A percentile compares a stretch with the other conserved stretches of the same genome.
phyloP scores from a whole-genome alignment of 2,888 invertebrate species.

The Chrysolina haemoptera region DNA sequence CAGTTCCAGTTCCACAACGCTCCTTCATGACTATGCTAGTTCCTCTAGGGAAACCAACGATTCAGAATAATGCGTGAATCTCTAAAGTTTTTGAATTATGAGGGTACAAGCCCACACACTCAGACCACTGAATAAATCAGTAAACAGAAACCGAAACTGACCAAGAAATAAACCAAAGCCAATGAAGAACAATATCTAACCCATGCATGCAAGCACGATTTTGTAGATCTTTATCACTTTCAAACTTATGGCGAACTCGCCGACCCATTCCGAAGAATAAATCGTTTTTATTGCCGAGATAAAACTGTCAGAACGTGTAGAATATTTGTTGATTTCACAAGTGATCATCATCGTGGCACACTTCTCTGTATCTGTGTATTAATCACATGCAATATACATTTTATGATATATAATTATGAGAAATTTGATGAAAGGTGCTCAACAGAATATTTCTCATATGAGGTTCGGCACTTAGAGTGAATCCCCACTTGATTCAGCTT shows the following conservation, averaged over 20 bases:
- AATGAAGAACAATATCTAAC: not conserved
- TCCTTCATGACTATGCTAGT: no score
- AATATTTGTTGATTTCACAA: conserved; percentile 17
- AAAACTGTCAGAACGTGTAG: conserved; percentile 4
- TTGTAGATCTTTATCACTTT: conserved; percentile 3
- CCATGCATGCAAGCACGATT: not conserved
- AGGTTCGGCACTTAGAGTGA: not conserved
- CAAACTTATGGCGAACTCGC: conserved; percentile 18
- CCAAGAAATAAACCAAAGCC: not conserved
- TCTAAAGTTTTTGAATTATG: no score
- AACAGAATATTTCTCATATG: conserved; percentile 3
- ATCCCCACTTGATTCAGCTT: not conserved
- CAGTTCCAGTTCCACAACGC: no score
- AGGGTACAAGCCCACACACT: no score
- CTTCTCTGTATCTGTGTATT: conserved; percentile 21
- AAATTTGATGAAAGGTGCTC: conserved; percentile 16
- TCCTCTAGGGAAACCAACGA: no score
- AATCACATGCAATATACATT: conserved; percentile 18
- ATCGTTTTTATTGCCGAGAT: conserved; percentile 18
- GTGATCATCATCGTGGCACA: conserved; percentile 20
- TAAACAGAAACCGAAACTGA: no score
- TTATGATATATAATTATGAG: conserved; percentile 13
- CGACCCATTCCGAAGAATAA: not conserved
- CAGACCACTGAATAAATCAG: no score
- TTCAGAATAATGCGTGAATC: no score